Conservation (phyloP, 1,140 invertebrate species). For the Lepidurus apus region DNA sequence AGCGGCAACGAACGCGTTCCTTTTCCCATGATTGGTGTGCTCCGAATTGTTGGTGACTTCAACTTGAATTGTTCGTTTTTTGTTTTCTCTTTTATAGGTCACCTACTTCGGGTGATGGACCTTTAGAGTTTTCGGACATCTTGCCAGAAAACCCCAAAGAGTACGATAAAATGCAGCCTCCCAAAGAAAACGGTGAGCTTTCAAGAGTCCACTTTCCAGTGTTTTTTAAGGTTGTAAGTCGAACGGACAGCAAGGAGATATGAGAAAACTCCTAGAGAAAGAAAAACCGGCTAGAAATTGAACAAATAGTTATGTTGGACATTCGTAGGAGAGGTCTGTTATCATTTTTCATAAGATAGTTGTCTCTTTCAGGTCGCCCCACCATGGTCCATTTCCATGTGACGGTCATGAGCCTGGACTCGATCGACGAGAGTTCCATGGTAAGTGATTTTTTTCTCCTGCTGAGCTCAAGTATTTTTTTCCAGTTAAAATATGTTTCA, state of each 20-base stretch:
- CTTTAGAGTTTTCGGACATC: slow-evolving; percentile 53
- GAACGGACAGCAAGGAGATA: background rate
- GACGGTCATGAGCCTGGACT: slow-evolving; percentile 86
- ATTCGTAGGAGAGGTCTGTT: slow-evolving; percentile 1
- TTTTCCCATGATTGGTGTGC: background rate
- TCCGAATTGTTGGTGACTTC: background rate
- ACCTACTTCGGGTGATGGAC: slow-evolving; percentile 26
- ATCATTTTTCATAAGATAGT: slow-evolving; percentile 24
- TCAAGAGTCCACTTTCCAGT: background rate
- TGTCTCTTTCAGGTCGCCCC: slow-evolving; percentile 56
- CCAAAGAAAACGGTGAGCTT: slow-evolving; percentile 62
- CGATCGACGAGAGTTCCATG: slow-evolving; percentile 88
- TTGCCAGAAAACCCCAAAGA: slow-evolving; percentile 74
- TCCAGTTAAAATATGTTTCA: too few species aligned
- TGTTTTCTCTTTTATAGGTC: slow-evolving; percentile 15
- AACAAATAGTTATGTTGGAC: background rate
- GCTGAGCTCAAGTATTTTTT: background rate
- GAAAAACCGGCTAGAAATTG: background rate
- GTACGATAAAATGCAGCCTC: slow-evolving; percentile 85
- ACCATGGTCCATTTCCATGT: slow-evolving; percentile 85
- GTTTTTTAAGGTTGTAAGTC: background rate
- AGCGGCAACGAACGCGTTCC: too few species aligned
- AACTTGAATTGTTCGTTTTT: background rate
- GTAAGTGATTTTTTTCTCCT: slow-evolving; percentile 48
- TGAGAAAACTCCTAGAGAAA: background rate